These are phyloP conservation scores for Illadopsis cleaveri DNA, from an alignment of 2,113 vertebrate genomes.

Conservation along the genomic window DNA sequence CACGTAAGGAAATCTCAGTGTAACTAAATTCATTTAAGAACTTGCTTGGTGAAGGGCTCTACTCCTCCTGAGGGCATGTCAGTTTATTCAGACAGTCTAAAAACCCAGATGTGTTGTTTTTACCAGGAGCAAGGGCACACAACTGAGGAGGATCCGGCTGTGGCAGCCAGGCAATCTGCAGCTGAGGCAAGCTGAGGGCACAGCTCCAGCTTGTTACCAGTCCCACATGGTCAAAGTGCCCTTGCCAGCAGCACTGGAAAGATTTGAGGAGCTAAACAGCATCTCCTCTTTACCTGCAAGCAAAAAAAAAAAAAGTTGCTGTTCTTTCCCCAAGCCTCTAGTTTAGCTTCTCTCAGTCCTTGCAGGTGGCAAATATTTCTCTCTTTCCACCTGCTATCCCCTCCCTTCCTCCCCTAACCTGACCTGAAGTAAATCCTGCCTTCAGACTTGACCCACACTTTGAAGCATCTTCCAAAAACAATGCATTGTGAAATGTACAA, in stretches of 20 bases:
- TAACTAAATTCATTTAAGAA: neutral
- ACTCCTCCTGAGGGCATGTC: neutral
- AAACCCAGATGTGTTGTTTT: neutral
- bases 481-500: neutral
- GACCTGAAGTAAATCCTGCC: neutral
- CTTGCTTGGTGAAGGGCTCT: neutral
- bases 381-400: neutral
- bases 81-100: neutral
- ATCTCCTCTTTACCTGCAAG: neutral
- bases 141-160: neutral
- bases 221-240: neutral
- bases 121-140: neutral
- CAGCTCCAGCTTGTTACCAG: neutral
- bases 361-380: neutral
- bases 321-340: neutral
- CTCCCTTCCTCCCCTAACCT: neutral
- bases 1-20: neutral
- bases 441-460: neutral
- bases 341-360: neutral
- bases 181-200: neutral
- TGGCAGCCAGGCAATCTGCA: neutral
- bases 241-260: neutral
- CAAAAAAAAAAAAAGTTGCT: neutral
- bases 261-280: neutral
- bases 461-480: neutral